Evolutionary conservation across 2,797 vertebrate species (phyloP).

Genomic region (Ctenochaetus hawaiiensis): DNA sequence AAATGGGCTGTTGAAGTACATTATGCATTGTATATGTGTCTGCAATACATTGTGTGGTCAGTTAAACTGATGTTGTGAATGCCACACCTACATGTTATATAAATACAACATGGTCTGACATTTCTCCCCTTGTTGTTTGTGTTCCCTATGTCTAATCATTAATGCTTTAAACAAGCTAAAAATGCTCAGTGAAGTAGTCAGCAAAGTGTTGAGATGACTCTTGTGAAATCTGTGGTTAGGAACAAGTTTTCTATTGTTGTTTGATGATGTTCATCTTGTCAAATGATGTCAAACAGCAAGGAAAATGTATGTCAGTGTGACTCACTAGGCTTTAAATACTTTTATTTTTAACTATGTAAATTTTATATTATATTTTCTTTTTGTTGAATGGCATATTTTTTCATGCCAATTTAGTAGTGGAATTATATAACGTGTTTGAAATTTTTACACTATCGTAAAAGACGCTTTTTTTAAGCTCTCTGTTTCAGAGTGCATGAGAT

Average conservation of each 20-base stretch:
- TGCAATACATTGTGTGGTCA: slow-evolving; percentile 10
- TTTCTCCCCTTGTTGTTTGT: neutral
- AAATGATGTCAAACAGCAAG: slow-evolving; percentile 31
- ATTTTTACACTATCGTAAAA: neutral
- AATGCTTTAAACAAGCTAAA: slow-evolving; percentile 22
- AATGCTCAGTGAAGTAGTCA: slow-evolving; percentile 24
- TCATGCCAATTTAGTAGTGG: neutral
- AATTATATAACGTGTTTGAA: neutral
- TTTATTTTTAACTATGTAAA: slow-evolving; percentile 18
- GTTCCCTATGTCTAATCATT: neutral
- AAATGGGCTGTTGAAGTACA: neutral
- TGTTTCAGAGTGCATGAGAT: slow-evolving; percentile 4
- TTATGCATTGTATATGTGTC: slow-evolving; percentile 10
- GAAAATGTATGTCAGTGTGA: slow-evolving; percentile 41
- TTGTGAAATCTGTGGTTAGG: slow-evolving; percentile 31
- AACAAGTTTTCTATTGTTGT: slow-evolving; percentile 36
- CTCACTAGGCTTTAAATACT: slow-evolving; percentile 1
- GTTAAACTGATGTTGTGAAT: slow-evolving; percentile 12
- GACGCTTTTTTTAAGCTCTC: neutral
- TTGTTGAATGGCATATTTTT: neutral
- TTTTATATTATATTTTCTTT: neutral
- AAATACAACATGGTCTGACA: slow-evolving; percentile 20
- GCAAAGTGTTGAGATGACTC: slow-evolving; percentile 28
- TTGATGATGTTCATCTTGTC: slow-evolving; percentile 35
- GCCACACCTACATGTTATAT: slow-evolving; percentile 22